These are phyloP conservation scores for Troides helena DNA, from an alignment of 2,888 invertebrate species.

Conservation along the genomic window DNA sequence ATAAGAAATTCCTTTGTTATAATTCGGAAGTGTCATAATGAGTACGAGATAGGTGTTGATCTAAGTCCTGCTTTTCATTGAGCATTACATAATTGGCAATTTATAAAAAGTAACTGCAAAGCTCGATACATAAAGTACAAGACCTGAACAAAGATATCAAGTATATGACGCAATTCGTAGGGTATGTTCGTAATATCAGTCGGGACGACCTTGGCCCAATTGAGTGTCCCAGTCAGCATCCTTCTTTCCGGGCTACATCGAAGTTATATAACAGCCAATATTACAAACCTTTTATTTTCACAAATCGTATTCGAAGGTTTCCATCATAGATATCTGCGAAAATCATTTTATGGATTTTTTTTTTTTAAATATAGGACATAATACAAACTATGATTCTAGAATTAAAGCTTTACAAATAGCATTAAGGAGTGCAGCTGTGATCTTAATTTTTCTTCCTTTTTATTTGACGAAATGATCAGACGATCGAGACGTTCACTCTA, in stretches of 20 bases:
- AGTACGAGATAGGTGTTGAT: too few species aligned
- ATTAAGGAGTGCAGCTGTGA: too few species aligned
- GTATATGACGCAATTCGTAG: slow-evolving; percentile 13
- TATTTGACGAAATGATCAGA: too few species aligned
- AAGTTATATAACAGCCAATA: slow-evolving; percentile 7
- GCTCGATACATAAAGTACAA: not conserved
- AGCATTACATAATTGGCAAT: too few species aligned
- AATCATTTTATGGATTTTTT: not conserved
- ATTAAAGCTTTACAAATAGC: too few species aligned
- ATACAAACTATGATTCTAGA: too few species aligned
- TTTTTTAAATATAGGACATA: too few species aligned
- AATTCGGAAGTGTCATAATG: too few species aligned
- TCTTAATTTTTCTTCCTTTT: too few species aligned
- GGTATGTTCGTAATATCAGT: slow-evolving; percentile 17
- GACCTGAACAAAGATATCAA: not conserved
- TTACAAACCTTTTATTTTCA: slow-evolving; percentile 13
- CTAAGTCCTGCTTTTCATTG: too few species aligned
- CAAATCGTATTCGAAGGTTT: not conserved
- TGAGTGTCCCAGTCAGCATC: slow-evolving; percentile 24
- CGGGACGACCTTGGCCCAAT: slow-evolving; percentile 32
- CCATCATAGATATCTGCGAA: slow-evolving; percentile 5
- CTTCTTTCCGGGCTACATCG: slow-evolving; percentile 6
- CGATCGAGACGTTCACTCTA: too few species aligned
- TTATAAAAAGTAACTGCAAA: not conserved
- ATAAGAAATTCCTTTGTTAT: too few species aligned